Percentiles rank a stretch among this genome's conserved stretches.
Evolutionary conservation across 2,888 invertebrate genomes (phyloP).

Genomic region (Thysanoteuthis rhombus): DNA sequence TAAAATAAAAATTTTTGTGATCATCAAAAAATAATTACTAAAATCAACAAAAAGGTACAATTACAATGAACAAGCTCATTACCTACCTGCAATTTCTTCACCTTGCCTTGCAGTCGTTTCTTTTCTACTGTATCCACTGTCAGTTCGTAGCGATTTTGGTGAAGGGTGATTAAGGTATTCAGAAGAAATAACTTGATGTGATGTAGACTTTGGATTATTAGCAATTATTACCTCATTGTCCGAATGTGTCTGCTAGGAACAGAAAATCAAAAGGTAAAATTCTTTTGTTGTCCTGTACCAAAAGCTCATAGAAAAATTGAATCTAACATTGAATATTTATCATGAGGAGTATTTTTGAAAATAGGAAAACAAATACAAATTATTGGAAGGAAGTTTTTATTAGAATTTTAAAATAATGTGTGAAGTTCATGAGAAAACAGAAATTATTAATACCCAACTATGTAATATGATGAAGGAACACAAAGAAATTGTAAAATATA

Average conservation of each 20-base stretch:
- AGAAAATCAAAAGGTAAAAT: not conserved
- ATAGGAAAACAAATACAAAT: not conserved
- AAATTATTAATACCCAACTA: not conserved
- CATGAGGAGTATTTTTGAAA: not conserved
- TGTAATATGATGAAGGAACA: not conserved
- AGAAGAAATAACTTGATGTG: not conserved
- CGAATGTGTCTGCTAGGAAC: not conserved
- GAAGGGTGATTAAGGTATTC: not conserved
- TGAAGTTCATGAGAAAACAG: not conserved
- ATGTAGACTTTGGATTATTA: conserved; percentile 38
- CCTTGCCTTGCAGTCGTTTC: not conserved
- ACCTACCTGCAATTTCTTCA: not conserved
- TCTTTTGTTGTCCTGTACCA: not conserved
- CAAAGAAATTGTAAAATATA: not conserved
- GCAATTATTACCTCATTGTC: not conserved
- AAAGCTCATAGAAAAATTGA: not conserved
- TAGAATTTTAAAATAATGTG: not conserved
- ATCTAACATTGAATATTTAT: not conserved
- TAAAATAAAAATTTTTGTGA: not conserved
- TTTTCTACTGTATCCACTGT: not conserved
- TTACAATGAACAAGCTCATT: not conserved
- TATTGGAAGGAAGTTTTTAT: not conserved
- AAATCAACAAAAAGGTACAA: not conserved
- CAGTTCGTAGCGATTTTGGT: not conserved
- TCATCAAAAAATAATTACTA: not conserved